A percentile compares a stretch with the other conserved stretches of the same genome.
Evolutionary conservation across 2,113 vertebrate genomes (phyloP).

Genomic region (Formicarius rufipectus): DNA sequence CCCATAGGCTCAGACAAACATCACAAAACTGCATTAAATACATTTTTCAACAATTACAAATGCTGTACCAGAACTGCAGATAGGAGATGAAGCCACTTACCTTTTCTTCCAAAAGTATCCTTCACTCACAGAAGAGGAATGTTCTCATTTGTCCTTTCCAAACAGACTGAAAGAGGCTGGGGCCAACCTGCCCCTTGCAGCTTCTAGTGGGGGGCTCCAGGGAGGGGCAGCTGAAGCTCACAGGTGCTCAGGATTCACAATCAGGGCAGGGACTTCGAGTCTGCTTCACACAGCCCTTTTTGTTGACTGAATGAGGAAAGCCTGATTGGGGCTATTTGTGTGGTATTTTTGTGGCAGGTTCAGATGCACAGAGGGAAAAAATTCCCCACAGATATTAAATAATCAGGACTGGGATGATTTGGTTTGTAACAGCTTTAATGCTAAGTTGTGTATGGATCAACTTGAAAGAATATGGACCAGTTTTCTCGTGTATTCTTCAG

Average conservation of each 20-base stretch:
- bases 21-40: not conserved
- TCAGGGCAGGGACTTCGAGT: not conserved
- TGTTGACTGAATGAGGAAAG: not conserved
- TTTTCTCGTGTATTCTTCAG: not conserved
- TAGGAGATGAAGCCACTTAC: not conserved
- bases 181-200: not conserved
- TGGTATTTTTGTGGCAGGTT: not conserved
- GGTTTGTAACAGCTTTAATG: not conserved
- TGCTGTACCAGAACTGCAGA: not conserved
- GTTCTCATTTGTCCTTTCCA: not conserved
- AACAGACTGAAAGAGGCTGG: not conserved
- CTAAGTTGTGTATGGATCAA: not conserved
- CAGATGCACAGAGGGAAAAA: not conserved
- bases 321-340: not conserved
- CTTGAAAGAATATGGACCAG: fast-evolving
- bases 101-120: not conserved
- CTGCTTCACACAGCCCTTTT: not conserved
- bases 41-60: not conserved
- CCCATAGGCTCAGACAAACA: not conserved
- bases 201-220: not conserved
- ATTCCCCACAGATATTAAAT: not conserved
- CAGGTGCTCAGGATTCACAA: not conserved
- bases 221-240: not conserved
- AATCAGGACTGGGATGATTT: not conserved
- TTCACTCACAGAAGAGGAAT: not conserved